Evolutionary conservation across 2,113 vertebrate genomes (phyloP).

Genomic region (Oceanodroma tethys): DNA sequence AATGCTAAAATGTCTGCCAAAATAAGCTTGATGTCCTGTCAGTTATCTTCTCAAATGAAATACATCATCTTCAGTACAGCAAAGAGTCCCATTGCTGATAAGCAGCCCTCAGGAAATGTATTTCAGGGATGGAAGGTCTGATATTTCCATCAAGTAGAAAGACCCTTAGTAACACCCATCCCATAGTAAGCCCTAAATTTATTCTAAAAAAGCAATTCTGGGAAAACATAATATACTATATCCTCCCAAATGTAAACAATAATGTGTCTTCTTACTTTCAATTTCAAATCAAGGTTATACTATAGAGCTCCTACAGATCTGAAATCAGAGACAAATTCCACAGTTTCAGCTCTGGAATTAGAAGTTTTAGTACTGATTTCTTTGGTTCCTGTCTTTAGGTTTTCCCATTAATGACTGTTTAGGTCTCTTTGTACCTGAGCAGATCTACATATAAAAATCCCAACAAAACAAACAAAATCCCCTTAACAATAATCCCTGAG

Average conservation of each 20-base stretch:
- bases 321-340: background rate
- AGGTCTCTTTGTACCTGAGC: background rate
- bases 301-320: background rate
- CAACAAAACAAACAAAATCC: background rate
- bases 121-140: slow-evolving; percentile 25
- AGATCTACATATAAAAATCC: background rate
- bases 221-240: background rate
- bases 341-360: background rate
- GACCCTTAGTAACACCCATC: background rate
- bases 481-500: background rate
- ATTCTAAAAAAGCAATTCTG: background rate
- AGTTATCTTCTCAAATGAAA: slow-evolving; percentile 44
- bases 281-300: background rate
- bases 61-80: slow-evolving; percentile 27
- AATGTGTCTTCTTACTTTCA: background rate
- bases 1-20: slow-evolving; percentile 55
- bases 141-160: slow-evolving; percentile 29
- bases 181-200: background rate
- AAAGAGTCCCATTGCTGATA: background rate
- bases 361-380: background rate
- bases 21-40: slow-evolving; percentile 23
- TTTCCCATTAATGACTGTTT: background rate
- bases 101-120: background rate
- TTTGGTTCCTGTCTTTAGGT: background rate
- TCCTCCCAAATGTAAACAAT: background rate